Base-by-base conservation (phyloP, 1,140 invertebrate genomes). In the Drosophila kurseongensis region DNA sequence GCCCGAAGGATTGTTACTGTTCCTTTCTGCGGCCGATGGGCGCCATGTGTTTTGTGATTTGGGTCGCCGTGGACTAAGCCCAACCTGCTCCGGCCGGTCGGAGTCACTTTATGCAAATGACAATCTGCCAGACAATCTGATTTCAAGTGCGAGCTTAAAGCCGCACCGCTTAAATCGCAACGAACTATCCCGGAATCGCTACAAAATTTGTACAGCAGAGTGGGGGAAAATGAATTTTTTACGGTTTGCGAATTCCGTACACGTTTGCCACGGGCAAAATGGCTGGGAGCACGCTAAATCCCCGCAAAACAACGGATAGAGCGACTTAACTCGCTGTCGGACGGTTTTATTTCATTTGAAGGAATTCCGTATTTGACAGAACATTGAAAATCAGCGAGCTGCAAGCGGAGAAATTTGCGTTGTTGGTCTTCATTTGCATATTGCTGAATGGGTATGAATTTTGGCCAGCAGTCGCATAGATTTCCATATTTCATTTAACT, bases 1-100 rank as follows among this genome's bases (percentile, higher is more conserved):
- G n/a, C 61, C 40, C 41, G 18, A 23, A 27, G 60, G 23, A 52
- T 8, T 29, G 6, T 8, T 1, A 8, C 8, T 32, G 29, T 32
- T 10, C 48, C 48, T 38, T 52, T 63, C 16, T 55, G 35, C 36
- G 58, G 62, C 71, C 75, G 63, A 76, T 47, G 83, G 74, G 72
- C 84, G 68, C 80, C 84, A 83, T 89, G 76, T 89, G 84, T 74
- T 77, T 65, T 74, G 52, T 83, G 83, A 89, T 80, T 89, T 89
- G 63, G 83, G 84, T 79, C 40, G 18, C 58, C 57, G 27, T 32
- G 63, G 69, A 42, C 59, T 54, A 66, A 48, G 62, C 55, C 41
- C 14, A 57, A 57, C 10, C 8, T 23, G 44, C 6, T 62, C 32
- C 45, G 41, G 18, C 36, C 54, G 50, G 44, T 27, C 38, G 62